These are phyloP conservation scores for Ophraella communa DNA, from an alignment of 2,888 invertebrate species.

Conservation along the genomic window DNA sequence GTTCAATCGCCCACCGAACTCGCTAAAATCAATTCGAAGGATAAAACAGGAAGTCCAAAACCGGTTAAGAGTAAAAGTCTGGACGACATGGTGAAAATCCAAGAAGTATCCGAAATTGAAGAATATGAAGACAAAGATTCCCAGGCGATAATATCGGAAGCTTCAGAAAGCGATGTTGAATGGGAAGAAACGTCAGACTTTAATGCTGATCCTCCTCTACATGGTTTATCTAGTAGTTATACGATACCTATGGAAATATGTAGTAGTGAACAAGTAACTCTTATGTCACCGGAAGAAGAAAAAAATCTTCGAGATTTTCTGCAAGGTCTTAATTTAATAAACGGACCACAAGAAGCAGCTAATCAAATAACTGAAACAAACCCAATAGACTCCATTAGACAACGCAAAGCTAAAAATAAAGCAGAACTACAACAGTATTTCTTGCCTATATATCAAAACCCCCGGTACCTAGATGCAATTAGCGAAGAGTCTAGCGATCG, in stretches of 20 bases:
- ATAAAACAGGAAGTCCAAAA: conserved; percentile 19
- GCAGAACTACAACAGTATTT: conserved; percentile 65
- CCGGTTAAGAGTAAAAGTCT: conserved; percentile 55
- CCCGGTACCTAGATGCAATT: conserved; percentile 77
- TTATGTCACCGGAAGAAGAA: conserved; percentile 67
- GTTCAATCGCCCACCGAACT: conserved; percentile 56
- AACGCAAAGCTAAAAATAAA: conserved; percentile 63
- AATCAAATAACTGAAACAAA: conserved; percentile 39
- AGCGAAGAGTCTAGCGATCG: conserved; percentile 70
- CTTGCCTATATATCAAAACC: conserved; percentile 66
- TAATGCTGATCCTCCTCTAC: conserved; percentile 51
- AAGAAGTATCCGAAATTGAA: conserved; percentile 54
- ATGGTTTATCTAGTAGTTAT: conserved; percentile 57
- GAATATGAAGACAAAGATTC: conserved; percentile 52
- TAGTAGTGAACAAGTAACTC: conserved; percentile 37
- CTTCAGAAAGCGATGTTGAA: conserved; percentile 67
- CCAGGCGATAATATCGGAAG: conserved; percentile 68
- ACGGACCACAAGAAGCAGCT: conserved; percentile 59
- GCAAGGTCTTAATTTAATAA: conserved; percentile 64
- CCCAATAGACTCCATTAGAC: conserved; percentile 48
- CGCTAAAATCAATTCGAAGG: conserved; percentile 19
- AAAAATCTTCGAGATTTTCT: conserved; percentile 64
- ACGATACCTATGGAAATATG: conserved; percentile 59
- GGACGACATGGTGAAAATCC: conserved; percentile 56
- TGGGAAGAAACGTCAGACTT: conserved; percentile 65